Conservation (phyloP, 2,888 invertebrate genomes). For the Leptopilina syphax region DNA sequence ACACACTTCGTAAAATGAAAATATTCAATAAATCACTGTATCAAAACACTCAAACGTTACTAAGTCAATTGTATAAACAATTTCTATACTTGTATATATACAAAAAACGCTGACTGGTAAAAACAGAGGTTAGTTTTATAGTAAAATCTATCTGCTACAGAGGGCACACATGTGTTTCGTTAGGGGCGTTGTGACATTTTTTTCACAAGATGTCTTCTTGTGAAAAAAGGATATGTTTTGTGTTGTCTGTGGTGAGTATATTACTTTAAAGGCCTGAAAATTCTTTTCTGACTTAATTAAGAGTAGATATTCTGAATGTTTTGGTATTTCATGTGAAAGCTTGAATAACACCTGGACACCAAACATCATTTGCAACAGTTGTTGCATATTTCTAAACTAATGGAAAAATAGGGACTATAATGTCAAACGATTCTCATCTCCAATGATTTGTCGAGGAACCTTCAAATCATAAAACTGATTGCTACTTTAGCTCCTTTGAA, state of each 20-base stretch:
- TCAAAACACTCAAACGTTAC: no score
- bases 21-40: no score
- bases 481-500: not conserved
- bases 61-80: no score
- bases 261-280: not conserved
- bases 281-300: not conserved
- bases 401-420: not conserved
- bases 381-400: not conserved
- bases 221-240: slow-evolving; percentile 25
- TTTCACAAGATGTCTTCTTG: no score
- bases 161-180: no score
- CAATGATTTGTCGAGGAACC: slow-evolving; percentile 7
- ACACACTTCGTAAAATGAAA: no score
- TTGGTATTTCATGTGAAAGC: not conserved
- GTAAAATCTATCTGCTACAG: no score
- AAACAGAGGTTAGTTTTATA: no score
- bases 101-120: no score
- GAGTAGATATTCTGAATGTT: not conserved
- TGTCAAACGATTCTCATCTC: not conserved
- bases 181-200: no score
- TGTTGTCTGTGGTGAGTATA: slow-evolving; percentile 31
- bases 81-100: no score
- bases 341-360: not conserved
- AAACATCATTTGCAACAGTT: not conserved
- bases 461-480: not conserved